phyloP scores from a whole-genome alignment of 2,888 invertebrate genomes.

The Eupelmus urozonus region DNA sequence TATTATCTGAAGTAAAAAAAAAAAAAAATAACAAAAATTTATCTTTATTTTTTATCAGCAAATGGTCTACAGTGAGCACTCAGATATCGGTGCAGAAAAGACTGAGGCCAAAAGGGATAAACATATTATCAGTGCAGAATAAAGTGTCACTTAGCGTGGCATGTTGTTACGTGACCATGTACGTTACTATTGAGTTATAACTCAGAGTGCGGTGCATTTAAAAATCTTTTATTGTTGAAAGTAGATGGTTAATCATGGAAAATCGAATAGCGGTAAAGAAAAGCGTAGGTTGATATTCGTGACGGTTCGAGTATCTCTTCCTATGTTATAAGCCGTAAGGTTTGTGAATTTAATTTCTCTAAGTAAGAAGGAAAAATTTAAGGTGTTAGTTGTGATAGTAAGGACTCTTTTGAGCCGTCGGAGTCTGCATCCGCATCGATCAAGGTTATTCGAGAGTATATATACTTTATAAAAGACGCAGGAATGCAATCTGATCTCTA shows the following conservation, averaged over 20 bases:
- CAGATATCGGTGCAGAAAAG: slow-evolving; percentile 46
- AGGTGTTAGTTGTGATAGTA: slow-evolving; percentile 55
- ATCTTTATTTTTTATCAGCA: slow-evolving; percentile 18
- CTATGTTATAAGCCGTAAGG: slow-evolving; percentile 2
- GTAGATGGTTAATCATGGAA: slow-evolving; percentile 44
- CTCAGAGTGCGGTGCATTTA: slow-evolving; percentile 55
- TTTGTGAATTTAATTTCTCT: slow-evolving; percentile 41
- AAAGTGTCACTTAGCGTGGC: slow-evolving; percentile 24
- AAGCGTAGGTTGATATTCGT: slow-evolving; percentile 43
- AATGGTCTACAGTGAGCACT: slow-evolving; percentile 4
- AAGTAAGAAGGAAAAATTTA: slow-evolving; percentile 34
- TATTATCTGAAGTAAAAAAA: too few relatives aligned
- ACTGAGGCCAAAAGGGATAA: slow-evolving; percentile 60
- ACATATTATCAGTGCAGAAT: slow-evolving; percentile 47
- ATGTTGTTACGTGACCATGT: slow-evolving; percentile 45
- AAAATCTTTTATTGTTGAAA: slow-evolving; percentile 52
- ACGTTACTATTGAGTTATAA: slow-evolving; percentile 50
- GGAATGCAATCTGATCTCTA: slow-evolving; percentile 60
- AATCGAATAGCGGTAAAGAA: slow-evolving; percentile 14
- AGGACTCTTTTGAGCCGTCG: slow-evolving; percentile 26
- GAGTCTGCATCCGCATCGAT: slow-evolving; percentile 48
- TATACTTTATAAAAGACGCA: slow-evolving; percentile 51
- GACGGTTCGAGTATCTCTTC: slow-evolving; percentile 48
- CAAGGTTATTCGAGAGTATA: slow-evolving; percentile 51
- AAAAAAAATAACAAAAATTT: not conserved